Evolutionary conservation across 1,140 invertebrate species (phyloP), one percentile per base, ranked within the genome.

Genomic region (Leptopilina clavipes): DNA sequence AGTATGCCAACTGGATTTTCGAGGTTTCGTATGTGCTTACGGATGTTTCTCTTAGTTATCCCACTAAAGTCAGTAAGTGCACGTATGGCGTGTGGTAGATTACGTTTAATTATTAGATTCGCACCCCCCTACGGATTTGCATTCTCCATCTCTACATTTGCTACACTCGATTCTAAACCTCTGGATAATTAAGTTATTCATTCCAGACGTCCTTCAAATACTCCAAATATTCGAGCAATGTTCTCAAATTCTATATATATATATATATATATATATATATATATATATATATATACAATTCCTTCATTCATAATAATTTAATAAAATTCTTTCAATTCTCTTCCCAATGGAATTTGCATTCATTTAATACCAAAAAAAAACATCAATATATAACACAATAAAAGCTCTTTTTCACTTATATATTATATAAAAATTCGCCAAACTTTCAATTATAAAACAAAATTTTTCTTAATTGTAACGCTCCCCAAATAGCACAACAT

Each of bases 81-180:
- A 14, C 56, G 56, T 65, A 31, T 37, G 25, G 59, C 25, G 22
- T 65, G 59, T 65, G 25, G 22, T 31, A 65, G 59, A 65, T 65
- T 65, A 65, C 11, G 59, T 65, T 25, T 31, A n/a, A 65, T 65
- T 65, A 31, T 65, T 65, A 31, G 59, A 65, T 65, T 65, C 59
- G 25, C 59, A 65, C 59, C 59, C n/a, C 56, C 59, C 25, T 65
- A 31, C 59, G 22, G 59, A 31, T 31, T 65, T 65, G 59, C 22
- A 65, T 65, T 65, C 25, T 14, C 22, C 59, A n/a, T 65, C 59
- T 65, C 59, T 37, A 14, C 22, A 65, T 65, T 65, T 31, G 59
- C 59, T 37, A 65, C 59, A 65, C 59, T 31, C 22, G 25, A 65
- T 65, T 65, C 59, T 8, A 65, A 8, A 65, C 25, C 59, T 65